Percentiles rank a stretch among this genome's conserved stretches.
These are phyloP conservation scores for Corvus moneduloides DNA, from an alignment of 2,113 vertebrate genomes.

Conservation along the genomic window DNA sequence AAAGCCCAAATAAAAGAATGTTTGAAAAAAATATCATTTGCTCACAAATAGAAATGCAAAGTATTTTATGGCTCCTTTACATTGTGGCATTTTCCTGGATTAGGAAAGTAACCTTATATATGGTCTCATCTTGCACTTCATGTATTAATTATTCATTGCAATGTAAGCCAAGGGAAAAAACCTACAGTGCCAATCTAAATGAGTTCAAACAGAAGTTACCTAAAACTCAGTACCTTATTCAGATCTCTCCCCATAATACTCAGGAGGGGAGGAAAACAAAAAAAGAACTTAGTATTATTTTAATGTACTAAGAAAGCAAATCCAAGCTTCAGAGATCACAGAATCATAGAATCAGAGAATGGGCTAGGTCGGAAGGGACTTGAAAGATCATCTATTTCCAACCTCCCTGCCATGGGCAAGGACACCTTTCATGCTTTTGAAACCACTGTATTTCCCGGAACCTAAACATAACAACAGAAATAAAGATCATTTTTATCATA, in stretches of 20 bases:
- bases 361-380: not conserved
- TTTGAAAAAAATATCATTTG: not conserved
- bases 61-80: not conserved
- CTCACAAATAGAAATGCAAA: not conserved
- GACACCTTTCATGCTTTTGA: not conserved
- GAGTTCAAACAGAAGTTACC: not conserved
- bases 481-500: not conserved
- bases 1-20: not conserved
- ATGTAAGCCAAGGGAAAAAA: not conserved
- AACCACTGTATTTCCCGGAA: not conserved
- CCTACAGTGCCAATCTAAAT: not conserved
- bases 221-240: not conserved
- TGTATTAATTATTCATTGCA: not conserved
- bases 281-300: not conserved
- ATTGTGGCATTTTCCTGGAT: not conserved
- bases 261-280: fast-evolving
- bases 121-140: not conserved
- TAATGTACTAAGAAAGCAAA: not conserved
- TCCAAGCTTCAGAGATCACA: not conserved
- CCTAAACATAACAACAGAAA: not conserved
- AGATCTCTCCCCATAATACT: not conserved
- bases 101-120: not conserved
- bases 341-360: not conserved
- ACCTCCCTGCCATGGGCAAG: not conserved
- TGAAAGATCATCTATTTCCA: not conserved